Conservation (phyloP, 1,140 invertebrate genomes). For the Aphelenchoides fujianensis region DNA sequence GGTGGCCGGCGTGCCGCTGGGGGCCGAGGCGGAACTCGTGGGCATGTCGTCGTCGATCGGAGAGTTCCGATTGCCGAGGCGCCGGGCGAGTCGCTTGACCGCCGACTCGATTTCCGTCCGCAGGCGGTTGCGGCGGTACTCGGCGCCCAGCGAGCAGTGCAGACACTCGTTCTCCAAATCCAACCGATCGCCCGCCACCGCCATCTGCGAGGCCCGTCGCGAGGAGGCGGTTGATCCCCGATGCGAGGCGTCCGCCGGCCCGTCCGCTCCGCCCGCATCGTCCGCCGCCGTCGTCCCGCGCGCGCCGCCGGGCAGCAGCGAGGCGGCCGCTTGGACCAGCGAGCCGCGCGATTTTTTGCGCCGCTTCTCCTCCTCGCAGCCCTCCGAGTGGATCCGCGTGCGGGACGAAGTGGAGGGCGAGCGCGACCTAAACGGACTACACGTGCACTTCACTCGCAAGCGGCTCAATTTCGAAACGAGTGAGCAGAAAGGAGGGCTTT, state of each 20-base stretch:
- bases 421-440: conserved; percentile 36
- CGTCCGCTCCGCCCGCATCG: background rate
- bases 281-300: background rate
- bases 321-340: background rate
- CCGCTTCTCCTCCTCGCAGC: conserved; percentile 43
- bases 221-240: conserved; percentile 6
- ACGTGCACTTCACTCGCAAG: background rate
- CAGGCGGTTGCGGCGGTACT: conserved; percentile 40
- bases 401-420: conserved; percentile 45
- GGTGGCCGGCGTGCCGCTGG: background rate
- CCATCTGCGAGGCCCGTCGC: background rate
- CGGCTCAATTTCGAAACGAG: background rate
- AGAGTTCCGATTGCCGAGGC: conserved; percentile 46
- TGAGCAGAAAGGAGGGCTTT: background rate
- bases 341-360: conserved; percentile 28
- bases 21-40: conserved; percentile 1
- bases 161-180: conserved; percentile 42
- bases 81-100: conserved; percentile 52
- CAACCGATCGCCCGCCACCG: conserved; percentile 25
- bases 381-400: conserved; percentile 58
- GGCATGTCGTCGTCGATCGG: conserved; percentile 17
- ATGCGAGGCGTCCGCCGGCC: background rate
- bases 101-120: conserved; percentile 58
- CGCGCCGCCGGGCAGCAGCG: background rate
- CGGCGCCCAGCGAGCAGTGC: conserved; percentile 49